Evolutionary conservation across 2,888 invertebrate genomes (phyloP).

Genomic region (Ditula angustiorana): DNA sequence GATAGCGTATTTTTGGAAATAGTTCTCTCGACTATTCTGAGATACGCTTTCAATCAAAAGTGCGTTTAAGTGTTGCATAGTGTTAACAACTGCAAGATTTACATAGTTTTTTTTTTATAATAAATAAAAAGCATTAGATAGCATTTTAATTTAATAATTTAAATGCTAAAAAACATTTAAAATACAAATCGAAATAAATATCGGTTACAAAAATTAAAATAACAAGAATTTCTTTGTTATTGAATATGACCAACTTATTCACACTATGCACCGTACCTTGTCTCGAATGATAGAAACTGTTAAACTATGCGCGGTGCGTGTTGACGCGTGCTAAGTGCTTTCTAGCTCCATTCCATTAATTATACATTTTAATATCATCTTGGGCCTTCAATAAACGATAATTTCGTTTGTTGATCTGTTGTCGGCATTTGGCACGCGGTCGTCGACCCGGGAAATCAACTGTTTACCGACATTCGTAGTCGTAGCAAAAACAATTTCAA

Average conservation of each 20-base stretch:
- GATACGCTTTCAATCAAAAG: too few species aligned
- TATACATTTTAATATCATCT: constrained; percentile 57
- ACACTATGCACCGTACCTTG: constrained; percentile 14
- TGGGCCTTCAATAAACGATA: constrained; percentile 54
- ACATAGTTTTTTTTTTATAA: too few species aligned
- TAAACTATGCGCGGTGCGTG: constrained; percentile 34
- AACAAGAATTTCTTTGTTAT: too few species aligned
- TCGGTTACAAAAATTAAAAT: too few species aligned
- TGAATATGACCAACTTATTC: background rate
- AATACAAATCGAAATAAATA: too few species aligned
- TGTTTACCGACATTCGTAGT: constrained; percentile 61
- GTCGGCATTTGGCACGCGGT: constrained; percentile 76
- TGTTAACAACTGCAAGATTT: too few species aligned
- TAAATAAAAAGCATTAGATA: too few species aligned
- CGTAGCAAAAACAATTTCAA: constrained; percentile 59
- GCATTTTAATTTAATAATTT: too few species aligned
- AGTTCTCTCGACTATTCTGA: background rate
- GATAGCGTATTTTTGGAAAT: background rate
- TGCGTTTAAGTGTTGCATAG: too few species aligned
- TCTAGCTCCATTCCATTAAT: constrained; percentile 52
- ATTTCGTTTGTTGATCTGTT: constrained; percentile 74
- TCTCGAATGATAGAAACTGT: constrained; percentile 25
- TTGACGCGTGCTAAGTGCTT: constrained; percentile 45
- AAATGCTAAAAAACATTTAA: too few species aligned
- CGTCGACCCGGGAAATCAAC: constrained; percentile 71